A percentile compares a stretch with the other conserved stretches of the same genome.
These are phyloP conservation scores for Teleogryllus oceanicus DNA, from an alignment of 2,888 invertebrate genomes.

Conservation along the genomic window DNA sequence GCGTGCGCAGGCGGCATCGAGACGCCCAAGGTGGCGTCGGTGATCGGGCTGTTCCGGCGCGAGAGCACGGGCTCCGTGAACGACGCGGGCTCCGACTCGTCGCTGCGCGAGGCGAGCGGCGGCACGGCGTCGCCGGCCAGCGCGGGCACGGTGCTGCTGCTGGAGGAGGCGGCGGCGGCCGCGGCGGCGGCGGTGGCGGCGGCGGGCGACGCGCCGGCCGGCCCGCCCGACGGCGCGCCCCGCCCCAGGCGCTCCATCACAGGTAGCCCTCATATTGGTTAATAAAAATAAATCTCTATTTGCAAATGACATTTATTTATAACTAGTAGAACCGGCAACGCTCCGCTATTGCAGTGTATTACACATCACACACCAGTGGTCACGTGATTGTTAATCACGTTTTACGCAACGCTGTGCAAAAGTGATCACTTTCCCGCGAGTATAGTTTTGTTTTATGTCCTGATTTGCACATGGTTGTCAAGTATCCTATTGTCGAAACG, in stretches of 20 bases:
- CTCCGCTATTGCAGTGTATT: too few relatives aligned
- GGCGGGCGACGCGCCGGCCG: constrained; percentile 45
- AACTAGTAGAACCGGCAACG: too few relatives aligned
- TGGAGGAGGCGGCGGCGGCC: constrained; percentile 53
- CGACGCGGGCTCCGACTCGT: constrained; percentile 44
- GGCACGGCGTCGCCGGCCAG: constrained; percentile 47
- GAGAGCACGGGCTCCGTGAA: constrained; percentile 74
- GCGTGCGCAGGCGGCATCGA: constrained; percentile 69
- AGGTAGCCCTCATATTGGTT: constrained; percentile 43
- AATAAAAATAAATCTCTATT: too few relatives aligned
- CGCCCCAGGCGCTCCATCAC: constrained; percentile 49
- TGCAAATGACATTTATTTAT: too few relatives aligned
- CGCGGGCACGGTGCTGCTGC: constrained; percentile 55
- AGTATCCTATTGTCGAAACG: too few relatives aligned
- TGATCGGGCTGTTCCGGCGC: constrained; percentile 83
- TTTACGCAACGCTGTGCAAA: too few relatives aligned
- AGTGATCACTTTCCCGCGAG: too few relatives aligned
- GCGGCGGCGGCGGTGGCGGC: constrained; percentile 42
- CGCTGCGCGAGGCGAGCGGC: constrained; percentile 43
- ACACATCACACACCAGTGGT: too few relatives aligned
- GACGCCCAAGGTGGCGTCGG: constrained; percentile 79
- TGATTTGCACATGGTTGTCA: too few relatives aligned
- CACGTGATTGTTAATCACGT: too few relatives aligned
- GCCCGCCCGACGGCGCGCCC: background rate
- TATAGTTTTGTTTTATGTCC: too few relatives aligned